Base-by-base conservation (phyloP, 2,113 vertebrate species). In the Anguilla japonica region DNA sequence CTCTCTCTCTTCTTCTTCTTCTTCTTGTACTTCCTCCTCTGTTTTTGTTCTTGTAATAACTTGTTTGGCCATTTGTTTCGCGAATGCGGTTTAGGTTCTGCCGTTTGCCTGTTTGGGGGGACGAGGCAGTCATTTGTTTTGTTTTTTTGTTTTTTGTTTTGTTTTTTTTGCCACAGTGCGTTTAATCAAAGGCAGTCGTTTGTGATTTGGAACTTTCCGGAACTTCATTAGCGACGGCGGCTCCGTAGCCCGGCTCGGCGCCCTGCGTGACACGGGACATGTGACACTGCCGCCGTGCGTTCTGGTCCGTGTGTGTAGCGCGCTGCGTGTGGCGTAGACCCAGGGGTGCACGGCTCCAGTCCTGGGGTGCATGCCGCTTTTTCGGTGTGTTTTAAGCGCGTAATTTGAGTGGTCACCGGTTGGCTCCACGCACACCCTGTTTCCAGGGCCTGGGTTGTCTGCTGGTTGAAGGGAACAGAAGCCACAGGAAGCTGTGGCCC, bases 11-110 rank as follows among this genome's bases (percentile, higher is more conserved):
- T 34, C 34, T 34, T 34, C 34, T 34, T 34, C 92, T 90, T 79
- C 89, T 14, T 53, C 50, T 53, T 11, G 9, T 14, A 53, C 50
- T 53, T 53, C 50, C 13, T 11, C 50, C 50, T 53, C 22, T 41
- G 13, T 91, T 92, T 90, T 79, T 88, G 91, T 93, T 92, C 88
- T 92, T 34, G 34, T 34, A 34, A 34, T 34, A 90, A 67, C 85
- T 93, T 88, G n/a, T 83, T 83, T 88, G 81, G 86, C 41, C 87
- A 92, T 95, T 94, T 94, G 93, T 93, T 87, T 93, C 91, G 83
- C 94, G 91, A 11, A n/a, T 75, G 26, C 93, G 0, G 18, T 20
- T 67, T 67, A 79, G 81, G 90, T 89, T 88, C 87, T 84, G 86
- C 26, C 81, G 87, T 90, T 92, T 84, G 86, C 84, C 22, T 90